A percentile compares a stretch with the other conserved stretches of the same genome.
These are phyloP conservation scores for Emydocephalus ijimae DNA, from an alignment of 2,113 vertebrate species.

Conservation along the genomic window DNA sequence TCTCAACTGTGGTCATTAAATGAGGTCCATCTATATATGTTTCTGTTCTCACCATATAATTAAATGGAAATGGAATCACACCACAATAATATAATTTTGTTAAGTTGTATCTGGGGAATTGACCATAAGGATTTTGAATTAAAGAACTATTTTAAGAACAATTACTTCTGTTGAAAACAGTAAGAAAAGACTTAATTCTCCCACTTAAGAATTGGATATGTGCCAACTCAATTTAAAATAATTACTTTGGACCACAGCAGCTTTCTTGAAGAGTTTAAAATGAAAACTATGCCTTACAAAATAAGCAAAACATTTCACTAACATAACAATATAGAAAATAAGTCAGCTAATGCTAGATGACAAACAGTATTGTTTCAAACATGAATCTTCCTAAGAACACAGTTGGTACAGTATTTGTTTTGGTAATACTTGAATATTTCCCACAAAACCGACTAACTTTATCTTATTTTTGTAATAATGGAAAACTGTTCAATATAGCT, in stretches of 20 bases:
- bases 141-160: neutral
- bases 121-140: neutral
- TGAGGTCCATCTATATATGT: neutral
- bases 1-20: neutral
- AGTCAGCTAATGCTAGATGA: conserved; percentile 7
- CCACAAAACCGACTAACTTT: neutral
- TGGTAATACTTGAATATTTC: neutral
- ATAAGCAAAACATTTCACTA: neutral
- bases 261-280: conserved; percentile 9
- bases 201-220: neutral
- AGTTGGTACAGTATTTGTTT: neutral
- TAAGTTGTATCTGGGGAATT: neutral
- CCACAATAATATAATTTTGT: neutral
- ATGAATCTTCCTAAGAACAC: neutral
- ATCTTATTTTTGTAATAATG: neutral
- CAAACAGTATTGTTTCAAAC: neutral
- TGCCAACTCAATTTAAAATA: conserved; percentile 26
- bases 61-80: neutral
- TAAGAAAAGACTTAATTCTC: neutral
- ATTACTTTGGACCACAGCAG: conserved; percentile 11
- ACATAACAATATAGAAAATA: neutral
- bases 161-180: neutral
- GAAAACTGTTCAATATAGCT: neutral
- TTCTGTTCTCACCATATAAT: neutral
- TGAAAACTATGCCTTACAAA: neutral